A percentile compares a stretch with the other conserved stretches of the same genome.
phyloP scores from a whole-genome alignment of 1,140 invertebrate species.

The Leptopilina boulardi region DNA sequence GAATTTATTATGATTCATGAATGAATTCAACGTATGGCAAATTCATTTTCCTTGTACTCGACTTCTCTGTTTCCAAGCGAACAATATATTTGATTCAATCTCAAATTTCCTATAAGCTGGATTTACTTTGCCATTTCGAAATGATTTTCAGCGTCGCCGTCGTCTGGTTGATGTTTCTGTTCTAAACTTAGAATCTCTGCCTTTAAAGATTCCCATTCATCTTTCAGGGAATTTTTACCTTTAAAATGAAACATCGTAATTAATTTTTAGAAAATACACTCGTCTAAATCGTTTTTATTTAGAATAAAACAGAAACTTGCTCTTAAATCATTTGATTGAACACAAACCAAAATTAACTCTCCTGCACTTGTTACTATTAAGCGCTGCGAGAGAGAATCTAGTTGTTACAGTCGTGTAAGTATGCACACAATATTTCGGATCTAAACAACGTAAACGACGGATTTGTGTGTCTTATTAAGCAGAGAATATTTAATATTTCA shows the following conservation, averaged over 20 bases:
- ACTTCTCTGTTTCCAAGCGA: too few relatives aligned
- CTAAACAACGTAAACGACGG: neutral
- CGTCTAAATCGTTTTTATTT: neutral
- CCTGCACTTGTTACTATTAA: neutral
- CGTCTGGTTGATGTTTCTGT: neutral
- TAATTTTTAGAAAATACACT: neutral
- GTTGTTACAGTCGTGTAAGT: neutral
- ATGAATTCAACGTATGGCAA: too few relatives aligned
- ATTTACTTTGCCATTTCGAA: too few relatives aligned
- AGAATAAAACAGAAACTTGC: slow-evolving; percentile 4
- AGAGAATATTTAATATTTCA: neutral
- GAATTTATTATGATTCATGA: too few relatives aligned
- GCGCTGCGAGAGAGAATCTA: neutral
- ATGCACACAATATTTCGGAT: neutral
- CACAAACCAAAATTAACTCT: neutral
- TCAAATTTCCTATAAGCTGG: too few relatives aligned
- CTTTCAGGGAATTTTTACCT: neutral
- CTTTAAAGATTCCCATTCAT: neutral
- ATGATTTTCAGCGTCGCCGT: neutral
- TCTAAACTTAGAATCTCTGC: neutral
- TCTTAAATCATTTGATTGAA: neutral
- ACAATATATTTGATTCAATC: too few relatives aligned
- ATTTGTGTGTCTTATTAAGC: neutral
- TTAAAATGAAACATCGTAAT: neutral
- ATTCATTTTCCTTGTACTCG: too few relatives aligned